phyloP scores from a whole-genome alignment of 2,797 vertebrate species.

The Onychomys arenicola region DNA sequence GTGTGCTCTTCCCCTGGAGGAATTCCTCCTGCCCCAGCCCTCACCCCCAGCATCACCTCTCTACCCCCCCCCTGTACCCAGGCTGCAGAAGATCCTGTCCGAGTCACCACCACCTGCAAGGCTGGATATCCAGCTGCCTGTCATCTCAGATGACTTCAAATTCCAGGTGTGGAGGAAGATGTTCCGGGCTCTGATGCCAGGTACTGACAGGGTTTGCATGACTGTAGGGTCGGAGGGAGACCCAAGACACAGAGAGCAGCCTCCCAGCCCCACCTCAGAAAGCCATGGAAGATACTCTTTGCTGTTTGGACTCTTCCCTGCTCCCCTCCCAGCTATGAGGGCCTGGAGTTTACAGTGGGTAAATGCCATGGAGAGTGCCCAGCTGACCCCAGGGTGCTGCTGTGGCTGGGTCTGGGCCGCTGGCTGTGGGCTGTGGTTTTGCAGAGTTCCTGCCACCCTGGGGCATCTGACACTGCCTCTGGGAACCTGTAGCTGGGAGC shows the following conservation, averaged over 20 bases:
- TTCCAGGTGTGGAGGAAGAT: slow-evolving; percentile 89
- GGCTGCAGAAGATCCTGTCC: slow-evolving; percentile 84
- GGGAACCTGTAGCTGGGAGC: not conserved
- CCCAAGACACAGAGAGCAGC: not conserved
- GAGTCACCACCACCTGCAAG: slow-evolving; percentile 85
- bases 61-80: not conserved
- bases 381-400: not conserved
- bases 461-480: not conserved
- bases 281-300: not conserved
- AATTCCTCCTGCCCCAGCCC: not conserved
- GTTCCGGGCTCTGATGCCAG: slow-evolving; percentile 87
- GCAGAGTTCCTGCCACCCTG: not conserved
- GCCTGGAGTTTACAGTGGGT: not conserved
- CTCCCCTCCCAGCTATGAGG: not conserved
- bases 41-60: not conserved
- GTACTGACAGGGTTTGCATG: slow-evolving; percentile 67
- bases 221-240: not conserved
- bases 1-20: not conserved
- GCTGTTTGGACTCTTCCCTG: not conserved
- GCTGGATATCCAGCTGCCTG: slow-evolving; percentile 86
- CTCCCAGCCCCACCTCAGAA: not conserved
- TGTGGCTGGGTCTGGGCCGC: not conserved
- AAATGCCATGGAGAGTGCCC: not conserved
- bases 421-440: not conserved
- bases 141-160: slow-evolving; percentile 88